A percentile compares a stretch with the other conserved stretches of the same genome.
Evolutionary conservation across 2,113 vertebrate genomes (phyloP).

Genomic region (Elachura formosa): DNA sequence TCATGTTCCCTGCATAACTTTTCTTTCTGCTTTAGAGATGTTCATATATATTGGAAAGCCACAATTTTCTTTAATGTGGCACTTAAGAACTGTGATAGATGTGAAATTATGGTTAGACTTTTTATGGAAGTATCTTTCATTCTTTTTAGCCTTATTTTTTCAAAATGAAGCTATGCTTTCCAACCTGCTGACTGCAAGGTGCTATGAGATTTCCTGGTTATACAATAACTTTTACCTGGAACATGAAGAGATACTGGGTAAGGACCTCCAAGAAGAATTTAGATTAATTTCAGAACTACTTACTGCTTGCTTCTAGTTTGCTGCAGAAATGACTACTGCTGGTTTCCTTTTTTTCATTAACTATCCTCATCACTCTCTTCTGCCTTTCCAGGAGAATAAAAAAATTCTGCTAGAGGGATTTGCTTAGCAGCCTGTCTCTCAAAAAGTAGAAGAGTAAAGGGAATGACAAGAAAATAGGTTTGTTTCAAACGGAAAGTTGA

Average conservation of each 20-base stretch:
- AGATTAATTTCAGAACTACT: background rate
- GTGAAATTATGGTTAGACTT: background rate
- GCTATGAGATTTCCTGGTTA: background rate
- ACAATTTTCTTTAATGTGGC: background rate
- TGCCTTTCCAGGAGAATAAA: background rate
- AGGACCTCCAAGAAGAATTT: background rate
- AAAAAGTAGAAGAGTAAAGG: background rate
- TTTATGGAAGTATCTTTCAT: background rate
- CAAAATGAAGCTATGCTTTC: background rate
- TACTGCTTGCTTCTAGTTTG: background rate
- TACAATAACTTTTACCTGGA: background rate
- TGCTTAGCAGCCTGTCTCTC: background rate
- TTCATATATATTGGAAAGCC: background rate
- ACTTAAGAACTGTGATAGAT: background rate
- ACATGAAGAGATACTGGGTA: background rate
- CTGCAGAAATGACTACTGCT: background rate
- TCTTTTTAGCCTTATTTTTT: background rate
- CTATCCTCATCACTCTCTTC: background rate
- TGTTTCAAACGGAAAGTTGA: background rate
- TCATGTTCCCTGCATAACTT: fast-evolving
- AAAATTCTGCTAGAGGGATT: background rate
- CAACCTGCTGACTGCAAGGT: background rate
- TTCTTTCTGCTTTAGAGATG: background rate
- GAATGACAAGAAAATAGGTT: background rate
- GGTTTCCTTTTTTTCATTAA: background rate